Evolutionary conservation across 2,113 vertebrate species (phyloP).

Genomic region (Rhombomys opimus): DNA sequence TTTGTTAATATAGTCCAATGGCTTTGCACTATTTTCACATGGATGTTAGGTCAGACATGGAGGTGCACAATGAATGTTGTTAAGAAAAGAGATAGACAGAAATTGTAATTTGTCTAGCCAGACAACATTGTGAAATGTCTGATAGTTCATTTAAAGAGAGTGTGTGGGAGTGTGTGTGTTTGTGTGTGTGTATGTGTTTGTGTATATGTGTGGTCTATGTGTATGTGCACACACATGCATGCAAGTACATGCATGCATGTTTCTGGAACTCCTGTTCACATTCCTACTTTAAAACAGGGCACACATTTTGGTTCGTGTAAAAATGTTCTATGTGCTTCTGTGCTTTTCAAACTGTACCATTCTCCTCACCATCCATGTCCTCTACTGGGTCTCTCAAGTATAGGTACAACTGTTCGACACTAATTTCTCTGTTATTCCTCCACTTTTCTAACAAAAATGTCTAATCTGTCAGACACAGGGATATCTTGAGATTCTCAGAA

Average conservation of each 20-base stretch:
- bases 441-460: not conserved
- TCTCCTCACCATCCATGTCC: not conserved
- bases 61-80: not conserved
- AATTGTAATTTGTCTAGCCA: not conserved
- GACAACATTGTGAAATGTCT: not conserved
- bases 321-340: not conserved
- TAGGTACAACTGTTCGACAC: not conserved
- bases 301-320: slow-evolving; percentile 1
- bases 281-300: not conserved
- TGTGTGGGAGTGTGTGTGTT: not conserved
- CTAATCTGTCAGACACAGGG: not conserved
- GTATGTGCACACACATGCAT: too few relatives aligned
- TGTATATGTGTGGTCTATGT: not conserved
- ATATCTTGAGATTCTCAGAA: not conserved
- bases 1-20: not conserved
- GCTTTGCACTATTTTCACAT: too few relatives aligned
- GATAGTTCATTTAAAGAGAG: not conserved
- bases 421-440: not conserved
- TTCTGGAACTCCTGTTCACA: too few relatives aligned
- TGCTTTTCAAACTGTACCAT: not conserved
- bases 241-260: too few relatives aligned
- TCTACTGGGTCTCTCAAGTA: not conserved
- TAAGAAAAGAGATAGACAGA: not conserved
- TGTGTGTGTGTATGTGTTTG: not conserved
- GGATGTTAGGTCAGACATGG: not conserved